These are phyloP conservation scores for Drosophila willistoni DNA, from an alignment of 1,140 invertebrate genomes.

Conservation along the genomic window DNA sequence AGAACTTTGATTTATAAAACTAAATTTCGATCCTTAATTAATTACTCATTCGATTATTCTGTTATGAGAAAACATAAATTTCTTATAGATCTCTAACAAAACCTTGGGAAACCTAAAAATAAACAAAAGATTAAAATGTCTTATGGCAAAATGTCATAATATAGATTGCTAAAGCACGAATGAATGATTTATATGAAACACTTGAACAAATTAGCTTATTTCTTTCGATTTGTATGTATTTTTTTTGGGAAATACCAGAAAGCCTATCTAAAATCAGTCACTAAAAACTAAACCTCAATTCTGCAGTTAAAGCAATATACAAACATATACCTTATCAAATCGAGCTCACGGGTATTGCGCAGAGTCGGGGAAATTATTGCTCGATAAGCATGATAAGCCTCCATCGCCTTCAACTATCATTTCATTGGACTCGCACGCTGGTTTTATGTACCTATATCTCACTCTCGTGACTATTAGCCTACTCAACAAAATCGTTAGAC, in stretches of 20 bases:
- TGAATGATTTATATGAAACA: neutral
- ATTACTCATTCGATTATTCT: no score
- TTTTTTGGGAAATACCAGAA: neutral
- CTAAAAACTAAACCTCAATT: conserved; percentile 19
- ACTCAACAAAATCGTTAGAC: conserved; percentile 73
- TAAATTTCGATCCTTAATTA: no score
- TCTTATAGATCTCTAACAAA: no score
- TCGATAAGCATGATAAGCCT: conserved; percentile 61
- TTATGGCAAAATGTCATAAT: neutral
- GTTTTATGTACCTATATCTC: neutral
- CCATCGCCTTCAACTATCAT: neutral
- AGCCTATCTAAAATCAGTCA: neutral
- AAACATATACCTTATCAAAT: conserved; percentile 36
- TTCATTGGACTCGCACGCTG: conserved; percentile 1
- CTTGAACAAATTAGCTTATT: neutral
- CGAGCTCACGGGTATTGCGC: conserved; percentile 40
- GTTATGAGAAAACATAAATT: no score
- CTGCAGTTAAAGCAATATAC: conserved; percentile 18
- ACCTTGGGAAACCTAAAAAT: neutral
- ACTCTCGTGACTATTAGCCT: conserved; percentile 56
- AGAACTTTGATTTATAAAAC: no score
- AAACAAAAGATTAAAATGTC: neutral
- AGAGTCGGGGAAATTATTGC: conserved; percentile 53
- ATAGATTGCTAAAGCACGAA: neutral
- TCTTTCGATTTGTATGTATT: neutral